Evolutionary conservation across 2,888 invertebrate genomes (phyloP).

Genomic region (Dryomyza anilis): DNA sequence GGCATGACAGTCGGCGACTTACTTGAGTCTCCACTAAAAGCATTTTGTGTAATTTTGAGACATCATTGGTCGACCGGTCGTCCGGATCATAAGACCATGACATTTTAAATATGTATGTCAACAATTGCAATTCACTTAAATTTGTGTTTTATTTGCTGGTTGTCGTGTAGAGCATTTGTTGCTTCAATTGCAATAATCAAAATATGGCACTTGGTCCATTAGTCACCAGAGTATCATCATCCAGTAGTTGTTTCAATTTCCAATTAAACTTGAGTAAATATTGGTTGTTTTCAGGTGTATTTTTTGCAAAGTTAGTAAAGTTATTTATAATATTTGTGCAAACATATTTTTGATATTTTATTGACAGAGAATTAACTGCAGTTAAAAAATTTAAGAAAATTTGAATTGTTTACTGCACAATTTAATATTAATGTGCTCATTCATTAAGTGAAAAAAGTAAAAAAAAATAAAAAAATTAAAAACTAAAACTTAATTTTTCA

Average conservation of each 20-base stretch:
- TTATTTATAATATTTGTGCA: no score
- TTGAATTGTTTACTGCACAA: no score
- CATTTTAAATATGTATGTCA: conserved; percentile 6
- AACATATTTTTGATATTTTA: no score
- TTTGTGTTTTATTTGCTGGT: neutral
- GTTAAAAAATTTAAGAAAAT: no score
- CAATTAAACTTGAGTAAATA: conserved; percentile 9
- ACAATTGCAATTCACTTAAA: neutral
- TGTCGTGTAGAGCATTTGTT: neutral
- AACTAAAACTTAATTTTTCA: no score
- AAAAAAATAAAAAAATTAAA: no score
- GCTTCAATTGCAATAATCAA: conserved; percentile 1
- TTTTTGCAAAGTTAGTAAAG: no score
- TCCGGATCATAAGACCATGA: neutral
- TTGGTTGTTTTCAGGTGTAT: neutral
- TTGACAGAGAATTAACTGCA: no score
- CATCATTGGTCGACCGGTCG: neutral
- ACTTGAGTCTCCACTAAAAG: neutral
- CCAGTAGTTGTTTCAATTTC: conserved; percentile 14
- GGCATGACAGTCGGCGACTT: conserved; percentile 2
- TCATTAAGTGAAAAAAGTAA: no score
- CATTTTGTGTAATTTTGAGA: neutral
- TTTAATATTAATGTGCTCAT: no score
- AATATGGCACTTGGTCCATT: neutral
- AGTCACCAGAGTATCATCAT: neutral